These are phyloP conservation scores for Drosophila pectinifera DNA, from an alignment of 1,140 invertebrate genomes.

Conservation along the genomic window DNA sequence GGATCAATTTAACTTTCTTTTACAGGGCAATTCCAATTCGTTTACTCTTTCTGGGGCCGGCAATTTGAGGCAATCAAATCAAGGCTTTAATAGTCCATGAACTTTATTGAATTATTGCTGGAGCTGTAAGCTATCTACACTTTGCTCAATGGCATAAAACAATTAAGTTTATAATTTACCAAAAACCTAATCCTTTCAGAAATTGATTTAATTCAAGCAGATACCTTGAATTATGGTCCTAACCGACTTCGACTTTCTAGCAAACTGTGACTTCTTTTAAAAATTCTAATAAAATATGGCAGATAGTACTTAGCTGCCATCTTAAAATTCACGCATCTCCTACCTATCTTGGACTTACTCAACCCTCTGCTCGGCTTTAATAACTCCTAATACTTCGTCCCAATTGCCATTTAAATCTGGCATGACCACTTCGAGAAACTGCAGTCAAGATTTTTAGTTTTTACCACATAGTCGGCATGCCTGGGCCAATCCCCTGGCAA, in stretches of 20 bases:
- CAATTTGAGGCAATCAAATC: constrained; percentile 38
- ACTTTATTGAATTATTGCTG: constrained; percentile 5
- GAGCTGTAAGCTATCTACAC: neutral
- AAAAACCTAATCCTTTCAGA: neutral
- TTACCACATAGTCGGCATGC: constrained; percentile 31
- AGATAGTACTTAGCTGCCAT: too few species aligned
- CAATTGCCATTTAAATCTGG: constrained; percentile 38
- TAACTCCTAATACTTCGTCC: constrained; percentile 13
- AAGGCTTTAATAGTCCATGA: constrained; percentile 22
- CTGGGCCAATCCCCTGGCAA: constrained; percentile 44
- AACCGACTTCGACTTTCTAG: neutral
- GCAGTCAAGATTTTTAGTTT: constrained; percentile 27
- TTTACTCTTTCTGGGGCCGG: constrained; percentile 29
- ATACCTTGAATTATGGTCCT: too few species aligned
- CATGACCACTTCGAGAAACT: constrained; percentile 42
- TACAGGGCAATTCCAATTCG: constrained; percentile 25
- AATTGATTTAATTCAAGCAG: neutral
- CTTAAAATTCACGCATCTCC: neutral
- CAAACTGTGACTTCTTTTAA: neutral
- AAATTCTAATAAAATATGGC: too few species aligned
- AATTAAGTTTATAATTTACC: neutral
- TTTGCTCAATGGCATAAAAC: neutral
- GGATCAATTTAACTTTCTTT: constrained; percentile 47
- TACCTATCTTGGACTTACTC: neutral
- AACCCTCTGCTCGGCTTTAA: constrained; percentile 5